These are phyloP conservation scores for Oreochromis grahami DNA, from an alignment of 2,797 vertebrate species.

Conservation along the genomic window DNA sequence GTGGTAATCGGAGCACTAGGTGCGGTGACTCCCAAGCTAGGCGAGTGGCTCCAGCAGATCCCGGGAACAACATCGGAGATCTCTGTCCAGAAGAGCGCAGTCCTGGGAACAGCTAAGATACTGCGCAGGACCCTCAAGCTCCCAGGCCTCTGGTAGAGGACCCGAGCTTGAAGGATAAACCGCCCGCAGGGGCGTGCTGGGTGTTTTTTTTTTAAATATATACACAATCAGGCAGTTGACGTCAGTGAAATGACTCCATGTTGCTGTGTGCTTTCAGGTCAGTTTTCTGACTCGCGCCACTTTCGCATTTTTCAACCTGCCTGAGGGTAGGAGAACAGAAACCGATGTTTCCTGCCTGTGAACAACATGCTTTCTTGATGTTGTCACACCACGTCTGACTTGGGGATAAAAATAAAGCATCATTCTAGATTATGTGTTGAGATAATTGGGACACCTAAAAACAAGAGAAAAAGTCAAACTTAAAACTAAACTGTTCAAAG, in stretches of 20 bases:
- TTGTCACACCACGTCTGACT: slow-evolving; percentile 23
- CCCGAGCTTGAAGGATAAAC: too few species aligned
- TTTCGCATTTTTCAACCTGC: slow-evolving; percentile 13
- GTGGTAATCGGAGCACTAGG: too few species aligned
- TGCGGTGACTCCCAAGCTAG: too few species aligned
- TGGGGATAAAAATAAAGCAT: slow-evolving; percentile 18
- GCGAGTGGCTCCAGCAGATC: too few species aligned
- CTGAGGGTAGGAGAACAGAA: slow-evolving; percentile 16
- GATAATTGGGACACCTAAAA: slow-evolving; percentile 2
- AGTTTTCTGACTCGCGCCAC: slow-evolving; percentile 25
- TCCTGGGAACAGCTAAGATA: too few species aligned
- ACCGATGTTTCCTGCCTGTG: slow-evolving; percentile 25
- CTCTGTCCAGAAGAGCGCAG: too few species aligned
- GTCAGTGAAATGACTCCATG: not conserved
- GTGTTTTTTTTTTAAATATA: too few species aligned
- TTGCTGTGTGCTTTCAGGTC: slow-evolving; percentile 30
- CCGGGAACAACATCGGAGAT: too few species aligned
- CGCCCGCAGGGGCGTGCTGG: too few species aligned
- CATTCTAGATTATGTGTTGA: not conserved
- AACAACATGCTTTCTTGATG: slow-evolving; percentile 31
- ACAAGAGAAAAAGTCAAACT: not conserved
- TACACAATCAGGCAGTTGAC: not conserved
- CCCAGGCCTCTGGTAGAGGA: too few species aligned
- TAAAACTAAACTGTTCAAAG: slow-evolving; percentile 6
- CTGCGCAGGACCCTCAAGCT: too few species aligned